A percentile compares a stretch with the other conserved stretches of the same genome.
Evolutionary conservation across 2,113 vertebrate species (phyloP).

Genomic region (Mugil cephalus): DNA sequence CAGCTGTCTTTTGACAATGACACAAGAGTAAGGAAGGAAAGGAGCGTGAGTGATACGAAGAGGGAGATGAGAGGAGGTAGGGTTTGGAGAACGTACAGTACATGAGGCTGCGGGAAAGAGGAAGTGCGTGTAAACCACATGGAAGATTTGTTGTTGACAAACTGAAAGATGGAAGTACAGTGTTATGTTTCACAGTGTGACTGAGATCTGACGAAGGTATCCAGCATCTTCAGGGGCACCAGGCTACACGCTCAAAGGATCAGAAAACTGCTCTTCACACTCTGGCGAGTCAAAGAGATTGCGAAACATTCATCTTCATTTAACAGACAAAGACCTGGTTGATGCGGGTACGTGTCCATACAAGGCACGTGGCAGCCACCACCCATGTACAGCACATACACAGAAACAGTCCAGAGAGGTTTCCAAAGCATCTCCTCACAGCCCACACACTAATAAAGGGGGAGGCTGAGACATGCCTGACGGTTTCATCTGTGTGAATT

Average conservation of each 20-base stretch:
- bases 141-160: slow-evolving; percentile 27
- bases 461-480: slow-evolving; percentile 4
- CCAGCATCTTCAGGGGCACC: slow-evolving; percentile 46
- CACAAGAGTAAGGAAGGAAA: neutral
- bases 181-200: slow-evolving; percentile 12
- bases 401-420: neutral
- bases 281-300: slow-evolving; percentile 62
- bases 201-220: slow-evolving; percentile 35
- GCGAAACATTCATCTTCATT: slow-evolving; percentile 81
- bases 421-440: neutral
- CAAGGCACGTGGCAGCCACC: neutral
- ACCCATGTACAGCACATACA: slow-evolving; percentile 2
- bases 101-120: slow-evolving; percentile 7
- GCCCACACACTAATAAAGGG: neutral
- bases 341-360: slow-evolving; percentile 37
- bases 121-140: slow-evolving; percentile 12
- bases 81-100: neutral
- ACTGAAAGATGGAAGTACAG: slow-evolving; percentile 20
- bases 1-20: slow-evolving; percentile 25
- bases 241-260: slow-evolving; percentile 50
- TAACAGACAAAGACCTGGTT: slow-evolving; percentile 58
- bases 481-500: slow-evolving; percentile 28
- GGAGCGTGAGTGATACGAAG: neutral
- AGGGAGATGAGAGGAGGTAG: neutral
- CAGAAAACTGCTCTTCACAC: slow-evolving; percentile 65